These are phyloP conservation scores for Diplosoma virens DNA, from an alignment of 23 tunicate genomes.

Conservation along the genomic window DNA sequence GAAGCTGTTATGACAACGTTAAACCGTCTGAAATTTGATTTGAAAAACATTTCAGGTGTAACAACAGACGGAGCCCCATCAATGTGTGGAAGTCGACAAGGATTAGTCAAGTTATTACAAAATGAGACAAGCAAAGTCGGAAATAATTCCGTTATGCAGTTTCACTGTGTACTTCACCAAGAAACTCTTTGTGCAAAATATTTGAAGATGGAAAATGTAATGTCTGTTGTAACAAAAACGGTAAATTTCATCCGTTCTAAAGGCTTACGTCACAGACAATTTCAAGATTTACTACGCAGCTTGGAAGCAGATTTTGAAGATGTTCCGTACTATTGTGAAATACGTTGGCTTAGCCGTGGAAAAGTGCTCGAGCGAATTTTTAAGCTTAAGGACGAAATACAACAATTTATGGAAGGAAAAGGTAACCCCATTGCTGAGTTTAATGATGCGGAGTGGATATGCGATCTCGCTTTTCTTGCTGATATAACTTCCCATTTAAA, in stretches of 20 bases:
- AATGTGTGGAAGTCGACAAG: conserved; percentile 25
- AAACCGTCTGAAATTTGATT: not conserved
- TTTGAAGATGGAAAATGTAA: conserved; percentile 26
- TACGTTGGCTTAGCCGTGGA: no score
- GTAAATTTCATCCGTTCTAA: conserved; percentile 35
- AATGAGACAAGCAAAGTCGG: conserved; percentile 10
- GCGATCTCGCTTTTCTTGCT: conserved; percentile 31
- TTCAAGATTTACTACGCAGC: conserved; percentile 31
- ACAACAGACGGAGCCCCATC: conserved; percentile 34
- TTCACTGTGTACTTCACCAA: conserved; percentile 47
- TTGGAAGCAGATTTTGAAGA: conserved; percentile 46
- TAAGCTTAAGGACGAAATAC: no score
- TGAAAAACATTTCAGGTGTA: conserved; percentile 20
- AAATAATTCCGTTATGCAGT: conserved; percentile 33
- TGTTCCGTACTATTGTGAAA: no score
- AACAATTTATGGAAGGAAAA: no score
- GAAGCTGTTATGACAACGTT: conserved; percentile 21
- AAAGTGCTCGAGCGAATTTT: no score
- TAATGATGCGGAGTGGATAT: conserved; percentile 39
- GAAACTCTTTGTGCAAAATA: conserved; percentile 36
- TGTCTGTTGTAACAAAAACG: conserved; percentile 7
- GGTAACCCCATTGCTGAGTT: no score
- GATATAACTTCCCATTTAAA: conserved; percentile 46
- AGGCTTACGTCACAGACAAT: conserved; percentile 34
- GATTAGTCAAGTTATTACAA: not conserved